These are phyloP conservation scores for Acipenser transmontanus DNA, from an alignment of 2,797 vertebrate genomes.

Conservation along the genomic window DNA sequence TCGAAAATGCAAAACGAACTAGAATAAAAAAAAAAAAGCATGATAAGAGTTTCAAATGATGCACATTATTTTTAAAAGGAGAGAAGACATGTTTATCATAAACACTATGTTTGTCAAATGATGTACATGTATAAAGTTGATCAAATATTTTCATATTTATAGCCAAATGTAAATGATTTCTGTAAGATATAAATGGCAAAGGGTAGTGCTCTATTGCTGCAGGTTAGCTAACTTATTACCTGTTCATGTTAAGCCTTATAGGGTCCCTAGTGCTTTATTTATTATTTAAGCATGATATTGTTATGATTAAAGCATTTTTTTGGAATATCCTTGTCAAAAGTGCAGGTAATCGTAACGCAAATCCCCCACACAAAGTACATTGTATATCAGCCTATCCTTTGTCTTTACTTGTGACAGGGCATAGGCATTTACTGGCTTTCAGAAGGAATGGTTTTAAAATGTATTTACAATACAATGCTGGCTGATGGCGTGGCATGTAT, in stretches of 20 bases:
- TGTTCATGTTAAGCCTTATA: conserved; percentile 58
- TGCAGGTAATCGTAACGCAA: no score
- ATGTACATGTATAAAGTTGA: conserved; percentile 77
- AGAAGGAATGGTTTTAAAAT: no score
- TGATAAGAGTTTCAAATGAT: conserved; percentile 40
- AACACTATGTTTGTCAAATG: conserved; percentile 61
- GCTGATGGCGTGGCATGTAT: no score
- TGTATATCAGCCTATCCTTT: no score
- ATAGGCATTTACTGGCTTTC: no score
- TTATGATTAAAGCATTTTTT: neutral
- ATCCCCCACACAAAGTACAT: no score
- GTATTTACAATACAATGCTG: no score
- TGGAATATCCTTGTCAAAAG: no score
- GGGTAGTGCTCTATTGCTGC: conserved; percentile 63
- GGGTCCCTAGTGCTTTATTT: conserved; percentile 46
- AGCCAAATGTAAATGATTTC: conserved; percentile 78
- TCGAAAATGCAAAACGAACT: conserved; percentile 28
- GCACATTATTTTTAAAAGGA: conserved; percentile 50
- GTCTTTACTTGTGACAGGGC: no score
- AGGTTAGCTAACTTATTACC: conserved; percentile 63
- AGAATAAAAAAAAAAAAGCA: conserved; percentile 16
- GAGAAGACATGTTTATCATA: conserved; percentile 38
- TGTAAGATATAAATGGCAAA: conserved; percentile 52
- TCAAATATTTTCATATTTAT: conserved; percentile 76
- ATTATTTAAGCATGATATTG: conserved; percentile 63